Base-by-base conservation (phyloP, 92 coral and sea anemone species). In the Porites lobata region DNA sequence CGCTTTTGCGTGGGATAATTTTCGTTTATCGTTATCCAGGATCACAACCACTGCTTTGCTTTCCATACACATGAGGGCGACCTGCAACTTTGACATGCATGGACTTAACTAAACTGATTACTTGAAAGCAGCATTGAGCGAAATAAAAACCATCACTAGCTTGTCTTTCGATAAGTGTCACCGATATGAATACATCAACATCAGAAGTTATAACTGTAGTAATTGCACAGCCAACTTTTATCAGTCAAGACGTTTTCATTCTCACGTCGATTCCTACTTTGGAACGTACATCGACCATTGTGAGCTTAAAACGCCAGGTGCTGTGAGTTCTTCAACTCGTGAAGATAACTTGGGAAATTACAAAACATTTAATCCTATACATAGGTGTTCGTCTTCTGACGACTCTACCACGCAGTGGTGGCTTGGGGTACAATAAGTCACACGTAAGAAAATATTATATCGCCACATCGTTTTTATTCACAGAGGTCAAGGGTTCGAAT, bases 21-120 rank as follows among this genome's bases (percentile, higher is more conserved):
- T 76, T 51, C 93, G 93, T 19, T 18, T 90, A 29, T 73, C 93
- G 6, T 54, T 61, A 26, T 11, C 75, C 17, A 50, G 53, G 61
- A 90, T 90, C 82, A 62, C 78, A 2, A 22, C 50, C 24, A 65
- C 79, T 78, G 79, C 76, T 65, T 63, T 54, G 17, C 59, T 50
- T 11, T 67, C 93, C 17, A 72, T 87, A 20, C 86, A 77, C 58
- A 43, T 82, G 69, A 82, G 86, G 22, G 93, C 93, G 38, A 90
- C 93, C 1, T 85, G 93, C 61, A 85, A 73, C 76, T 90, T 71
- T 56, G 63, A 85, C 77, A 90, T 11, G 6, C 43, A 79, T 72
- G 93, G 93, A 1, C 85, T 85, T 4, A 24, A 15, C 71, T 78
- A 72, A 65, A 90, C 82, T 50, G 93, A 90, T 76, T 90, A 90